These are phyloP conservation scores for Argopecten irradians DNA, from an alignment of 1,140 invertebrate genomes.

Conservation along the genomic window DNA sequence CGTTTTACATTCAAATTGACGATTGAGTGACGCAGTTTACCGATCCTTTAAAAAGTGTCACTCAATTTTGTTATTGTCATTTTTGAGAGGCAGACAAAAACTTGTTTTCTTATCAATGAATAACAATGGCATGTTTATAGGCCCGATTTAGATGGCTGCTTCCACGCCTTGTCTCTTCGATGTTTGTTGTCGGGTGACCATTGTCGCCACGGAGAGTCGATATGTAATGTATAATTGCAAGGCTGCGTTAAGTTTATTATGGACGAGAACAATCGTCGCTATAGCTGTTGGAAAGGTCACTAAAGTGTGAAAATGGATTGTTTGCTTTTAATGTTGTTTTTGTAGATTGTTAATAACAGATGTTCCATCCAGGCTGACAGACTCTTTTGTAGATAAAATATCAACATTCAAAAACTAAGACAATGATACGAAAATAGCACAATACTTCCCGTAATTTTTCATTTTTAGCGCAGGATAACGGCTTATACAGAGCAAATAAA, in stretches of 20 bases:
- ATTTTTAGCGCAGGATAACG: background rate
- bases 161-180: background rate
- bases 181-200: background rate
- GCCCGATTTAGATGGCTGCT: background rate
- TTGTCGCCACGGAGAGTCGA: background rate
- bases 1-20: constrained; percentile 10
- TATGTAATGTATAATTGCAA: background rate
- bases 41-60: constrained; percentile 17
- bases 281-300: background rate
- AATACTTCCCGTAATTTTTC: background rate
- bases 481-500: background rate
- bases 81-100: constrained; percentile 10
- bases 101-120: background rate
- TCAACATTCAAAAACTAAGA: background rate
- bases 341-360: background rate
- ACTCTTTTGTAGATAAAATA: background rate
- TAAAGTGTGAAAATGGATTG: constrained; percentile 14
- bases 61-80: constrained; percentile 18
- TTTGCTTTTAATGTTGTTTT: background rate
- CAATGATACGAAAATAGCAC: background rate
- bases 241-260: background rate
- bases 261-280: background rate
- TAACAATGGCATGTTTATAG: background rate
- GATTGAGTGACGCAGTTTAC: constrained; percentile 14
- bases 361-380: background rate